Evolutionary conservation across 2,888 invertebrate species (phyloP).

Genomic region (Stenodema calcarata): DNA sequence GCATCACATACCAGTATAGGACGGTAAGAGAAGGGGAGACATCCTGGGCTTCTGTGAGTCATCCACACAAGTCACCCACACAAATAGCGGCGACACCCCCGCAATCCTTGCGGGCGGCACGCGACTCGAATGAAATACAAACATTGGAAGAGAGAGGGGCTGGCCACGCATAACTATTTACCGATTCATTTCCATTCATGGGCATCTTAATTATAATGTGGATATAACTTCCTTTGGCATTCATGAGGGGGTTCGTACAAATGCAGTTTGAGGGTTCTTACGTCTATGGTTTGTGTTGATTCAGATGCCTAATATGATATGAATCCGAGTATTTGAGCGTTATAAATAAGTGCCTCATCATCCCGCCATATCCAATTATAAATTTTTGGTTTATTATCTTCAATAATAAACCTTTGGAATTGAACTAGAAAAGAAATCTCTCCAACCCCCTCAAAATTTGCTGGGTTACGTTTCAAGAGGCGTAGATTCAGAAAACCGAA

Average conservation of each 20-base stretch:
- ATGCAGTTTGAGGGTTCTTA: neutral
- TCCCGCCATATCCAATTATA: too few species aligned
- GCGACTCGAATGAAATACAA: neutral
- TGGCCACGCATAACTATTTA: neutral
- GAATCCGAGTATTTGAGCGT: too few species aligned
- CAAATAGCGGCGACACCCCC: neutral
- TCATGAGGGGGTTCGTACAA: neutral
- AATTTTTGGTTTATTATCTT: too few species aligned
- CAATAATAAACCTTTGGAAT: too few species aligned
- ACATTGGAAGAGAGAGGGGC: neutral
- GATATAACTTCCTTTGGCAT: neutral
- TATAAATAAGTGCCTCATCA: too few species aligned
- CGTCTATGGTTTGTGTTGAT: neutral
- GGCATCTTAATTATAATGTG: neutral
- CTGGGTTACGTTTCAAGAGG: too few species aligned
- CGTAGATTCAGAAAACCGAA: too few species aligned
- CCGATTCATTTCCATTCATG: neutral
- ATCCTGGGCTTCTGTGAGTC: neutral
- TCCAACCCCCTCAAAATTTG: too few species aligned
- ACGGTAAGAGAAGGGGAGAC: neutral
- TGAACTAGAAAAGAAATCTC: too few species aligned
- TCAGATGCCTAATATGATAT: too few species aligned
- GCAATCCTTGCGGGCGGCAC: neutral
- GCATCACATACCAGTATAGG: neutral
- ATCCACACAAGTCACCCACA: neutral